Base-by-base conservation (phyloP, 2,888 invertebrate species). In the Pterostichus madidus region DNA sequence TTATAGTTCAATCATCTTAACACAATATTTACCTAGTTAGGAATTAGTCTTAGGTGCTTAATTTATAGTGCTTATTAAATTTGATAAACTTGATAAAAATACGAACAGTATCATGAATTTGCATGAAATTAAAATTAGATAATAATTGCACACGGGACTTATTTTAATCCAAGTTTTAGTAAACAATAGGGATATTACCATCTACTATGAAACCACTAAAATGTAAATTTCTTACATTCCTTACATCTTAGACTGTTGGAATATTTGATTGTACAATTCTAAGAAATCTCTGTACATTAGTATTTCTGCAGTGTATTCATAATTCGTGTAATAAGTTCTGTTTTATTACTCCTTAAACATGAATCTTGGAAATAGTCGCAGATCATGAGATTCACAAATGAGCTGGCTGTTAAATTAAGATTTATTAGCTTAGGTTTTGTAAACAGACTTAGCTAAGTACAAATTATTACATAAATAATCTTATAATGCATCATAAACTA, bases 401-500 rank as follows among this genome's bases (percentile, higher is more conserved):
- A 49, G 49, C 49, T 49, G 49, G 49, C 49, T 49, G 49, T 49
- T 49, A 13, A 49, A 13, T 49, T 49, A 49, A 49, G 49, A 49
- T 49, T 49, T 49, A 49, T 49, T n/a, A 49, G 49, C 5, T n/a
- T 11, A 49, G 11, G 10, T n/a, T n/a, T 49, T 49, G 49, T 49
- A 49, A 49, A 49, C 39, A 39, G 7, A 7, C 39, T 35, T 46
- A 46, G 46, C 8, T 11, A 46, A 46, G 46, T 46, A 49, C 49
- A 49, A 46, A 49, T 49, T 49, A 2, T 49, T 49, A 49, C 13
- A 49, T 49, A 49, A 2, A 49, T 49, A 49, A 49, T 5, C 11
- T 10, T 11, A 49, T 24, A n/a, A 13, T 13, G 49, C 49, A 49
- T 11, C 49, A 13, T n/a, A 49, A 11, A 5, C 0, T 49, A 49